A percentile compares a stretch with the other conserved stretches of the same genome.
phyloP scores from a whole-genome alignment of 2,113 vertebrate species.

The Gyps fulvus region DNA sequence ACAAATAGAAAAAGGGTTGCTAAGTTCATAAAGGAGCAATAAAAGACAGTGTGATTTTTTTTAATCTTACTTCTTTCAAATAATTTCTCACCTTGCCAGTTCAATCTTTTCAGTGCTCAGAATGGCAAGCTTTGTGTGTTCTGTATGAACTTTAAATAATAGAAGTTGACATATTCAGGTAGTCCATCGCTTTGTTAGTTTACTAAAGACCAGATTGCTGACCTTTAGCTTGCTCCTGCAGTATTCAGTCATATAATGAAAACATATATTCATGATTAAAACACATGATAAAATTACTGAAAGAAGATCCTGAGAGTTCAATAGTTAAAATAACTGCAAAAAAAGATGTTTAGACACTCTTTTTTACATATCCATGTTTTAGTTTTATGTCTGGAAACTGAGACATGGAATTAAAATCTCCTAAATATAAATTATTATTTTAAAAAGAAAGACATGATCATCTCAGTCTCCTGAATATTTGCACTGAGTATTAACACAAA shows the following conservation, averaged over 20 bases:
- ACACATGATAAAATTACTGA: background rate
- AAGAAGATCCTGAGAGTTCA: background rate
- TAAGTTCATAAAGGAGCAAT: constrained; percentile 8
- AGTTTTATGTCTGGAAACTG: background rate
- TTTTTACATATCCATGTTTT: background rate
- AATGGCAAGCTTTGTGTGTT: background rate
- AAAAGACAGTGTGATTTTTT: background rate
- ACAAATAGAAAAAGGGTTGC: constrained; percentile 7
- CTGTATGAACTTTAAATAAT: background rate
- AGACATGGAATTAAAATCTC: background rate
- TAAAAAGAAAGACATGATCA: background rate
- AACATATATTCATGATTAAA: background rate
- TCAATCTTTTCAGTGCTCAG: background rate
- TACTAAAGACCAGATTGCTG: background rate
- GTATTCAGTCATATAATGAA: background rate
- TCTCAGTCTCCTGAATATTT: background rate
- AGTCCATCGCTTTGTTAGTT: background rate
- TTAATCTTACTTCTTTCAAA: background rate
- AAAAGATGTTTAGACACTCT: background rate
- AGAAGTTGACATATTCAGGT: background rate
- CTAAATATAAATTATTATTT: background rate
- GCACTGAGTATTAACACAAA: constrained; percentile 2
- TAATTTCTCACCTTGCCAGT: background rate
- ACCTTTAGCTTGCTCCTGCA: background rate
- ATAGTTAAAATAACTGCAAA: background rate